Conservation (phyloP, 1,140 invertebrate species). For the Brachionus manjavacas region DNA sequence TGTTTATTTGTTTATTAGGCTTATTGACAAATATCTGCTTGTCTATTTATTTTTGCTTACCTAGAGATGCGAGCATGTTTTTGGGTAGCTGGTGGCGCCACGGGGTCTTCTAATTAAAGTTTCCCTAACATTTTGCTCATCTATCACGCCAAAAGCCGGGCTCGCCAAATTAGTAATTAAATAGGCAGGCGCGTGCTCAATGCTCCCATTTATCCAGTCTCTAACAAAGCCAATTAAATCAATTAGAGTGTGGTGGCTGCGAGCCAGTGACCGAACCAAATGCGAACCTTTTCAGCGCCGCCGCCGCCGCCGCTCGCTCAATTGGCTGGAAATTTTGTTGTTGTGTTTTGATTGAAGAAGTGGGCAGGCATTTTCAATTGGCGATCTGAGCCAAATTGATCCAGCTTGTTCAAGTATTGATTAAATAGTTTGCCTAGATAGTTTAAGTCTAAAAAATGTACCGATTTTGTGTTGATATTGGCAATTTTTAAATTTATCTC, state of each 20-base stretch:
- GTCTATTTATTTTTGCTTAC: slow-evolving; percentile 8
- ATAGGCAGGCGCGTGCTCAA: not conserved
- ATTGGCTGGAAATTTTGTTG: not conserved
- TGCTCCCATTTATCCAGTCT: not conserved
- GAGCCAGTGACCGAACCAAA: not conserved
- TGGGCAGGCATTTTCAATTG: too few species aligned
- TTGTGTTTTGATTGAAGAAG: not conserved
- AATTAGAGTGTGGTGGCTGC: slow-evolving; percentile 23
- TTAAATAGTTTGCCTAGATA: not conserved
- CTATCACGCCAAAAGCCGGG: not conserved
- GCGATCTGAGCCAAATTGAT: not conserved
- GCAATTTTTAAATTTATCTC: slow-evolving; percentile 14
- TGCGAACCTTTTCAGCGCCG: too few species aligned
- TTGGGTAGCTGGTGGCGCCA: not conserved
- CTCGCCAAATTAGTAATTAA: slow-evolving; percentile 1
- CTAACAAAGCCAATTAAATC: slow-evolving; percentile 40
- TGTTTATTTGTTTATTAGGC: slow-evolving; percentile 8
- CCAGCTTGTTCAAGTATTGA: not conserved
- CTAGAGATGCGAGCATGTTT: not conserved
- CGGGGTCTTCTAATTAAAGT: not conserved
- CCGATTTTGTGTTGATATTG: not conserved
- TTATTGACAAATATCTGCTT: slow-evolving; percentile 8
- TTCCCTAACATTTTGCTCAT: slow-evolving; percentile 12
- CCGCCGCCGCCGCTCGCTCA: not conserved
- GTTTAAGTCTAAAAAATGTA: not conserved